These are phyloP conservation scores for Charadrius vociferus DNA, from an alignment of 2,113 vertebrate genomes.

Conservation along the genomic window DNA sequence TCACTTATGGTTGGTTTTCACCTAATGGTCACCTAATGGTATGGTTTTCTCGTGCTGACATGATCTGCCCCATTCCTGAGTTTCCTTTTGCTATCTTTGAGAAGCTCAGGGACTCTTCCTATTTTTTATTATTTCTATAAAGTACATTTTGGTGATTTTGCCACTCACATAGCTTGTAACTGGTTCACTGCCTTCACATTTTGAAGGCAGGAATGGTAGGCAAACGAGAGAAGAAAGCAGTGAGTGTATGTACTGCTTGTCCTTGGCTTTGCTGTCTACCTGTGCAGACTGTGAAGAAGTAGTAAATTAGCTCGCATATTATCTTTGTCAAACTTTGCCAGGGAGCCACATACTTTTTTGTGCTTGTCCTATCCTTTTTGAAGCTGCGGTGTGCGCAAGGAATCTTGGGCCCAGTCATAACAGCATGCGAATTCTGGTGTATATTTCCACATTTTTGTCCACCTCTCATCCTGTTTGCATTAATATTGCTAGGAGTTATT, in stretches of 20 bases:
- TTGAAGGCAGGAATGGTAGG: not conserved
- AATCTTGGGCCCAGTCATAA: not conserved
- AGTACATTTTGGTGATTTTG: not conserved
- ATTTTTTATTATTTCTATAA: not conserved
- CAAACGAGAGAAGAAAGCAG: not conserved
- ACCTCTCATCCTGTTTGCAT: accelerated
- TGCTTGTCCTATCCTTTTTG: not conserved
- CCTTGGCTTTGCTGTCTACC: slow-evolving; percentile 14
- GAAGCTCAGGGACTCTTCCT: not conserved
- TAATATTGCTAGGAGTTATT: not conserved
- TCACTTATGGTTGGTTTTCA: not conserved
- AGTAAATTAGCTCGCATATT: not conserved
- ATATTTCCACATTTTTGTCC: not conserved
- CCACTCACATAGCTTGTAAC: not conserved
- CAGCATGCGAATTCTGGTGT: not conserved
- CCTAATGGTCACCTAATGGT: too few species aligned
- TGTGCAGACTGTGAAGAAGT: not conserved
- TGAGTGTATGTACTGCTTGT: not conserved
- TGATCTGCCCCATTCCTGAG: not conserved
- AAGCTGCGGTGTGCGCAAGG: not conserved
- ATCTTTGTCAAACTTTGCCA: not conserved
- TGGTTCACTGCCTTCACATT: not conserved
- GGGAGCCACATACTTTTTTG: not conserved
- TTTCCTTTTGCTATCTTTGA: not conserved
- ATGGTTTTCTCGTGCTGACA: not conserved